Evolutionary conservation across 2,113 vertebrate genomes (phyloP).

Genomic region (Leucosticte australis): DNA sequence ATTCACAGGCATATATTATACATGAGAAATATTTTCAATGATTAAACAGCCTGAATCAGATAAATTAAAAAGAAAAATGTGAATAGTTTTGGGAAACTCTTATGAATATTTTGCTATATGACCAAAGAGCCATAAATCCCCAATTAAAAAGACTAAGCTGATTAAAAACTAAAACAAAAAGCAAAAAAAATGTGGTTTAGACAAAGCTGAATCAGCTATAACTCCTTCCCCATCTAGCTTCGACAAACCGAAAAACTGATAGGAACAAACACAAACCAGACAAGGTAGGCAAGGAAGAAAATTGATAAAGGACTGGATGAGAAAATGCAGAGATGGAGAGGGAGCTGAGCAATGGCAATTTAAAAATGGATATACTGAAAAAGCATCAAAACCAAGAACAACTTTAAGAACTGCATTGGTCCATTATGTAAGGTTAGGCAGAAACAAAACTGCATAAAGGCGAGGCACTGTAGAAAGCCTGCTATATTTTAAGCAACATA

Average conservation of each 20-base stretch:
- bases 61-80: not conserved
- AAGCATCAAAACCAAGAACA: not conserved
- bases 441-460: not conserved
- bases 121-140: not conserved
- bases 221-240: not conserved
- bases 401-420: not conserved
- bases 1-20: not conserved
- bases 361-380: not conserved
- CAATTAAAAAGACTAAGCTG: not conserved
- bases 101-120: not conserved
- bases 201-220: not conserved
- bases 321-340: not conserved
- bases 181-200: fast-evolving
- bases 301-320: not conserved
- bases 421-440: not conserved
- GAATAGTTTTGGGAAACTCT: not conserved
- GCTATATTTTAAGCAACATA: not conserved
- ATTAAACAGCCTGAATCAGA: not conserved
- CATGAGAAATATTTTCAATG: not conserved
- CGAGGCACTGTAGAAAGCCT: not conserved
- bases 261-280: not conserved
- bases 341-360: not conserved
- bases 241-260: not conserved
- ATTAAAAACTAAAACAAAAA: not conserved
- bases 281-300: not conserved